Base-by-base conservation (phyloP, 1,140 invertebrate genomes). In the Brachystomella parvula region DNA sequence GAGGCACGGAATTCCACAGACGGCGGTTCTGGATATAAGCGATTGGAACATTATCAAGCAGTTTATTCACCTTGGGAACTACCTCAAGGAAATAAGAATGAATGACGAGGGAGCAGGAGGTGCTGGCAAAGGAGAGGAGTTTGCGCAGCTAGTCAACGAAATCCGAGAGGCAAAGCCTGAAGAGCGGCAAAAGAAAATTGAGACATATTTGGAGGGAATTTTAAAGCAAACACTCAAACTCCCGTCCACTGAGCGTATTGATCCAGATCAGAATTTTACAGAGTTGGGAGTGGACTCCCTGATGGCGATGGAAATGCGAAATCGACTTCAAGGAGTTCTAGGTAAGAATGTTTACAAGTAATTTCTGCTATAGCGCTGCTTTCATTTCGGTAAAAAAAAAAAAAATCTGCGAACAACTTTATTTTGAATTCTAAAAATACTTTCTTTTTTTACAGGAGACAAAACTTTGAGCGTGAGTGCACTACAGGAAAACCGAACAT, bases 201-300 rank as follows among this genome's bases (percentile, higher is more conserved):
- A 57, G 28, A 9, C n/a, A 9, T 57, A 57, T 24, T 6, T 57
- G n/a, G 53, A 57, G 21, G 6, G 6, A 9, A 24, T 57, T 6
- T 29, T 57, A 21, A 57, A 29, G 28, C 53, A 65, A 2, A 60
- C 64, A 31, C n/a, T 65, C 21, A 47, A 62, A 35, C 47, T 66
- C 29, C 30, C 26, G 9, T 28, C 57, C 1, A 35, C 35, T 1
- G 58, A 66, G 30, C 1, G 17, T 12, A 66, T 66, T 19, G 65
- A 61, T 24, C 28, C 30, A 26, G 32, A 66, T 30, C 58, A 66
- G 26, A 56, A 21, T 44, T 67, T 67, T n/a, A 29, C 31, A n/a
- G 66, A 62, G 39, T 49, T 67, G 49, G 66, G 66, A 24, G 47
- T 67, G 24, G 66, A 67, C 47, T 63, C 61, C 3, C 47, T 67